A percentile compares a stretch with the other conserved stretches of the same genome.
Evolutionary conservation across 2,888 invertebrate genomes (phyloP).

Genomic region (Melieria omissa): DNA sequence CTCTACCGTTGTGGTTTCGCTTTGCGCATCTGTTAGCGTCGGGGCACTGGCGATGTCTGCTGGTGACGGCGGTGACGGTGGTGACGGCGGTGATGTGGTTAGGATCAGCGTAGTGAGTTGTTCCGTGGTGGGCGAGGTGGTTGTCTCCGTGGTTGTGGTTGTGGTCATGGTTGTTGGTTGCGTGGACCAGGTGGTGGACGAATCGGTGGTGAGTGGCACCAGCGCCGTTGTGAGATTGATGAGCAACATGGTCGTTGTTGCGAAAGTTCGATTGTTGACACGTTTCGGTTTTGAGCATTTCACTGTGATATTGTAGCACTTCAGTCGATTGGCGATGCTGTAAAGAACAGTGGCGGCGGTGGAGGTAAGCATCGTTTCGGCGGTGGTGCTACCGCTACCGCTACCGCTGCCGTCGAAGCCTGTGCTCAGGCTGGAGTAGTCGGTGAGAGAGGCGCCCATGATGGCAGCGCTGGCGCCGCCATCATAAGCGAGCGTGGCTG

Average conservation of each 20-base stretch:
- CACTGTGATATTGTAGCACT: slow-evolving; percentile 62
- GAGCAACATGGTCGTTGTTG: slow-evolving; percentile 64
- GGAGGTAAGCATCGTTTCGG: slow-evolving; percentile 48
- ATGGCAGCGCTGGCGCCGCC: background rate
- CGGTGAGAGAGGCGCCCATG: slow-evolving; percentile 2
- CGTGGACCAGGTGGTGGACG: slow-evolving; percentile 32
- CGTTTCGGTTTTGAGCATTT: slow-evolving; percentile 59
- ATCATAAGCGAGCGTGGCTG: slow-evolving; percentile 41
- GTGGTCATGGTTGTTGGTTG: slow-evolving; percentile 36
- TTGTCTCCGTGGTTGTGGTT: slow-evolving; percentile 30
- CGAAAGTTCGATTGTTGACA: slow-evolving; percentile 53
- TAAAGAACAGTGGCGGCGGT: slow-evolving; percentile 47
- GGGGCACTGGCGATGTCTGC: slow-evolving; percentile 43
- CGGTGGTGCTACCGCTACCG: slow-evolving; percentile 36
- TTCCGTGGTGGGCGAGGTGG: slow-evolving; percentile 39
- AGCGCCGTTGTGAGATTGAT: slow-evolving; percentile 59
- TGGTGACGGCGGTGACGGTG: slow-evolving; percentile 40
- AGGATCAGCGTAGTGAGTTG: slow-evolving; percentile 26
- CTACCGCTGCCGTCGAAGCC: slow-evolving; percentile 26
- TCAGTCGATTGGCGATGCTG: slow-evolving; percentile 47
- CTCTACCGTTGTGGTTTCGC: slow-evolving; percentile 45
- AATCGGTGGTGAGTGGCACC: slow-evolving; percentile 23
- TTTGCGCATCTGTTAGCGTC: slow-evolving; percentile 49
- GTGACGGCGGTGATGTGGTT: slow-evolving; percentile 19
- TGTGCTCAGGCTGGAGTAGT: slow-evolving; percentile 23